Base-by-base conservation (phyloP, 2,797 vertebrate genomes). In the Craterocephalus amniculus region DNA sequence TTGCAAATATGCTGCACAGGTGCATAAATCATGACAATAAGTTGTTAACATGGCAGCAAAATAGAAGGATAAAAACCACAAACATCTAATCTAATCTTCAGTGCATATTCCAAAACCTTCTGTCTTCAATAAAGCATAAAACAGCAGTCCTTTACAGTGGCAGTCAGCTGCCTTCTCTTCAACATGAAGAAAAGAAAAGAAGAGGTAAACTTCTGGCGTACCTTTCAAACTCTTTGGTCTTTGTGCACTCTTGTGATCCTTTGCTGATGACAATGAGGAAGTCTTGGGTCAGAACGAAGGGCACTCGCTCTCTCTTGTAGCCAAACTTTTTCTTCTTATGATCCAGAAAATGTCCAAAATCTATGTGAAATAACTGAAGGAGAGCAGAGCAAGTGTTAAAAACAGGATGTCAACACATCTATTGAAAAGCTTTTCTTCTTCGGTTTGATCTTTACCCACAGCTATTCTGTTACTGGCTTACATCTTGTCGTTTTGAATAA, bases 251-350 rank as follows among this genome's bases (percentile, higher is more conserved):
- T 82, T 93, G 95, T 6, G 93, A 91, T 38, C 95, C 95, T 65
- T 96, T 96, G 84, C 95, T 95, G 89, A 96, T 96, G 81, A 96
- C 95, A 1, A 96, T 95, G 79, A 96, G 93, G 81, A 96, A 96
- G 86, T 96, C 95, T 80, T 96, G 95, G 0, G 95, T 96, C 64
- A 96, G 86, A 2, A 96, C 95, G 51, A 96, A 96, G n/a, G 95
- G 95, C 6, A 96, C 95, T 0, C 95, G 88, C 70, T 96, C 95
- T 52, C 95, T 90, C 83, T 96, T 96, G 90, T 96, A 96, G 38
- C 95, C 95, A 81, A 96, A 96, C 67, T 96, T 96, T 84, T 96
- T 96, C 87, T 96, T 96, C 89, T 96, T 96, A 74, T 96, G 95
- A 84, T 96, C 95, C 85, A 96, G 85, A 78, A 96, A 96, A 78